Base-by-base conservation (phyloP, 2,797 vertebrate genomes). In the Phalloptychus januarius region DNA sequence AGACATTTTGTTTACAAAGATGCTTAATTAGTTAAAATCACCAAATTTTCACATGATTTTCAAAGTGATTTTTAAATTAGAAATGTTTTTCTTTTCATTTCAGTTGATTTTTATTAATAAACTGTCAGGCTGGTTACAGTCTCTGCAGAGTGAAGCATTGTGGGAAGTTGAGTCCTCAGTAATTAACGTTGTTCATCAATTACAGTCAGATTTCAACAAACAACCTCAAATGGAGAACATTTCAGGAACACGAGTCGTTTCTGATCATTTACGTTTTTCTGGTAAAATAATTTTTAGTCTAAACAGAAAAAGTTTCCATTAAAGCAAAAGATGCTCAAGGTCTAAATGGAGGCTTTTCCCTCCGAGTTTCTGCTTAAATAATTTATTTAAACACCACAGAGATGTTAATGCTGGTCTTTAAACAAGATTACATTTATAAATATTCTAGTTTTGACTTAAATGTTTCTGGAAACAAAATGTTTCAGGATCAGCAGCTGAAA, bases 101-200 rank as follows among this genome's bases (percentile, higher is more conserved):
- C 16, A 20, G 31, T 33, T 16, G 15, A 7, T 63, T 36, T 63
- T 63, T 63, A 10, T 20, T 5, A 2, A 18, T 48, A 1, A 48
- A 7, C 2, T 44, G 42, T 44, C 25, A 56, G 48, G 48, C 20
- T 8, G 48, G 48, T 52, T 50, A 28, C 54, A 28, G 91, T 89
- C 92, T 90, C 90, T 84, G 83, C 56, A 86, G 85, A 92, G 86
- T 89, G 88, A 92, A 91, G 90, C 91, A 86, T 90, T 85, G 77
- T 89, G 90, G 85, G 87, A 83, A 0, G 16, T 65, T 33, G 75
- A 89, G 80, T 75, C 50, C 74, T 88, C 46, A 36, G 71, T 58
- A 74, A 61, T 31, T 15, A 28, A 58, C 7, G 5, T 58, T 50
- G 48, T 28, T 58, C 25, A n/a, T 25, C 1, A 54, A 2, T 15